Evolutionary conservation across 2,888 invertebrate genomes (phyloP).

Genomic region (Heliconius hortense): DNA sequence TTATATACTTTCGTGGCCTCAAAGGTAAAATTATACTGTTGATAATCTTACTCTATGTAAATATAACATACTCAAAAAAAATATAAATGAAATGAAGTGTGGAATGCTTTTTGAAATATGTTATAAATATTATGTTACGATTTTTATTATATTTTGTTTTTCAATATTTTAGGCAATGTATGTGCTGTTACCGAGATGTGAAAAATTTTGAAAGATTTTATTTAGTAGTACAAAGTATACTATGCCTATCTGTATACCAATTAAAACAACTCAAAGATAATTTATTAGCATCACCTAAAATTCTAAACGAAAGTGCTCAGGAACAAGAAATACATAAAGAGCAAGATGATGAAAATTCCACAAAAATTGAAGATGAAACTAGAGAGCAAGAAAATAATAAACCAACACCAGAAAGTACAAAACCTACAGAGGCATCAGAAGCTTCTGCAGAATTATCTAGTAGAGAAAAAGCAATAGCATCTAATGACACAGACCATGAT

Average conservation of each 20-base stretch:
- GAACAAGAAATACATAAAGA: slow-evolving; percentile 57
- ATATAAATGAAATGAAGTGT: not conserved
- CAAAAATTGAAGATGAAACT: slow-evolving; percentile 53
- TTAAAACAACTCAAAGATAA: slow-evolving; percentile 87
- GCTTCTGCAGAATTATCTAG: slow-evolving; percentile 36
- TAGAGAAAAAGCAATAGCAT: slow-evolving; percentile 47
- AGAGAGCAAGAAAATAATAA: slow-evolving; percentile 52
- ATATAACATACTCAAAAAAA: not conserved
- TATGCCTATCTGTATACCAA: slow-evolving; percentile 91
- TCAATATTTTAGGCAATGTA: slow-evolving; percentile 89
- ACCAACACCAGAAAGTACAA: slow-evolving; percentile 51
- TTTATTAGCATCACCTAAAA: slow-evolving; percentile 69
- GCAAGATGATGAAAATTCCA: slow-evolving; percentile 52
- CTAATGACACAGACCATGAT: slow-evolving; percentile 62
- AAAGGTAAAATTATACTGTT: slow-evolving; percentile 83
- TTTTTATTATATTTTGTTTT: slow-evolving; percentile 27
- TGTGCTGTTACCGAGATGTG: slow-evolving; percentile 96
- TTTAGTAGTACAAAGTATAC: slow-evolving; percentile 92
- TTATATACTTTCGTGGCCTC: slow-evolving; percentile 94
- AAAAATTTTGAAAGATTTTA: slow-evolving; percentile 96
- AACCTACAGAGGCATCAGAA: slow-evolving; percentile 53
- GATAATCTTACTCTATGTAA: not conserved
- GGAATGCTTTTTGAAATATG: not conserved
- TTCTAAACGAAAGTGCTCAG: slow-evolving; percentile 52
- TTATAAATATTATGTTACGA: not conserved